Base-by-base conservation (phyloP, 2,888 invertebrate species). In the Acholoe squamosa region DNA sequence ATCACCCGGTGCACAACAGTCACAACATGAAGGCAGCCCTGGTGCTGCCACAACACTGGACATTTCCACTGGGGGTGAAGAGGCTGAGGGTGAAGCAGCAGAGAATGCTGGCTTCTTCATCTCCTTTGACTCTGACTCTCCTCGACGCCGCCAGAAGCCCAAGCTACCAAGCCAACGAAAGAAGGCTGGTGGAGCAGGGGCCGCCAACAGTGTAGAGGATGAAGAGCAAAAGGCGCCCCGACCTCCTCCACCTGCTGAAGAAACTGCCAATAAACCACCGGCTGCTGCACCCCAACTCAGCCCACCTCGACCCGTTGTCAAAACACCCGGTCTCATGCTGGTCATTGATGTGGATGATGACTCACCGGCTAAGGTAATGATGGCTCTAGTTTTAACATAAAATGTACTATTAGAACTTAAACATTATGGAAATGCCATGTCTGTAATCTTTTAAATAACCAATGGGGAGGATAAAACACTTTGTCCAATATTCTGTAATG, bases 91-190 rank as follows among this genome's bases (percentile, higher is more conserved):
- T 28, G 88, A 90, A 31, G 52, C 31, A 19, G 56, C 25, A 90
- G 90, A 91, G 54, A 94, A 94, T 80, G 94, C 94, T 92, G 96
- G 96, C 22, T 99, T 99, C 96, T 99, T 99, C 96, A 98, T 99
- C 95, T 98, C 98, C 89, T 98, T 99, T 95, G 98, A 98, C 95
- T 97, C 98, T 95, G 98, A 98, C 91, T 97, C 95, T 25, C 95
- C 94, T 0, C 94, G 97, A 54, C 92, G 98, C 94, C 92, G 98
- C 94, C 98, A 98, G 25, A 98, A 98, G 25, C 96, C 98, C 89
- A 92, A 91, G 92, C 92, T 76, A 86, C 92, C 52, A 89, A 92
- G 71, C 91, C 92, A 71, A 89, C 91, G 88, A 92, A 91, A 86
- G 91, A 93, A 91, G 91, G 92, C 61, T 76, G 89, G n/a, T 7